Percentiles rank a stretch among this genome's conserved stretches.
Evolutionary conservation across 2,113 vertebrate genomes (phyloP).

Genomic region (Myotis yumanensis): DNA sequence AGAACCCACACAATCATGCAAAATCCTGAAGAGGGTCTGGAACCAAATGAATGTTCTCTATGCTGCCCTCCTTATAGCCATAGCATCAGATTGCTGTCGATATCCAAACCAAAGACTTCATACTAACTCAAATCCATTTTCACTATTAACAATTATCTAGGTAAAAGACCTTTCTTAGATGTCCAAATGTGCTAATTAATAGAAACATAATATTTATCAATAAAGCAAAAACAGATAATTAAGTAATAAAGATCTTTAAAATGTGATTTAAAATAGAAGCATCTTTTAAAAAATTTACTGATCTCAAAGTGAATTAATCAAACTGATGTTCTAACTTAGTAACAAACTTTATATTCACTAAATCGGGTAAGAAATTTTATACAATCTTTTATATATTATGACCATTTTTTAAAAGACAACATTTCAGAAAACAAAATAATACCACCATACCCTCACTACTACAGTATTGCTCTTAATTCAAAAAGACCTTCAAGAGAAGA

Average conservation of each 20-base stretch:
- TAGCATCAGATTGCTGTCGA: neutral
- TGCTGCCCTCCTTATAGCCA: neutral
- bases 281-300: constrained; percentile 4
- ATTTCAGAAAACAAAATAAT: constrained; percentile 47
- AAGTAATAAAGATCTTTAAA: constrained; percentile 29
- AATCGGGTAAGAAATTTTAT: constrained; percentile 28
- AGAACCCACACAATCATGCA: neutral
- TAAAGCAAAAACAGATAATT: constrained; percentile 23
- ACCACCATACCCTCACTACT: neutral
- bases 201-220: neutral
- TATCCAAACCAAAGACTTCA: neutral
- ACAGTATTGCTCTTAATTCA: constrained; percentile 33
- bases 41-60: neutral
- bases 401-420: neutral
- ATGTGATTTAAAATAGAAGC: constrained; percentile 43
- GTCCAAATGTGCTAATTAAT: neutral
- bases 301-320: constrained; percentile 46
- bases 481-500: constrained; percentile 41
- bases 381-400: constrained; percentile 7
- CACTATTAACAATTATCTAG: neutral
- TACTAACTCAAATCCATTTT: neutral
- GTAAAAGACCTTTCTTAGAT: neutral
- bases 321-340: constrained; percentile 28
- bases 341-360: constrained; percentile 18
- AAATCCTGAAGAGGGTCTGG: neutral